phyloP scores from a whole-genome alignment of 1,140 invertebrate species.

The Drosophila miranda region DNA sequence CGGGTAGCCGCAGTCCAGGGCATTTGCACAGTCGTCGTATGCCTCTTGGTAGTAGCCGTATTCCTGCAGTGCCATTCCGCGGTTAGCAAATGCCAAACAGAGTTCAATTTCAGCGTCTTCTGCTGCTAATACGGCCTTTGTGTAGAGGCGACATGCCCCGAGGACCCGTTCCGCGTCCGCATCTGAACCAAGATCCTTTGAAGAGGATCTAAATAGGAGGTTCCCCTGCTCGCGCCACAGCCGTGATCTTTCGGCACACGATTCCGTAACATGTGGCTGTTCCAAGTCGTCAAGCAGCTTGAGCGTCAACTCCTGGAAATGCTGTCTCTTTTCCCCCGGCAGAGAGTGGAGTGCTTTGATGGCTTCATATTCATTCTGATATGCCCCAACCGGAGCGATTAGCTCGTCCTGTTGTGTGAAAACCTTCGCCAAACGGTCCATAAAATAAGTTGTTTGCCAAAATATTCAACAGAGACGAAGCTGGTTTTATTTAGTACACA shows the following conservation, averaged over 20 bases:
- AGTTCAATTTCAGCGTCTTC: constrained; percentile 36
- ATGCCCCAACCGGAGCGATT: constrained; percentile 29
- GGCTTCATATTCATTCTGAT: constrained; percentile 51
- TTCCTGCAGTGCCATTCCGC: constrained; percentile 70
- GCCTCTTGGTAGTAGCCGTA: constrained; percentile 67
- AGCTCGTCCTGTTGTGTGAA: constrained; percentile 40
- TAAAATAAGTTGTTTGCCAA: too few species aligned
- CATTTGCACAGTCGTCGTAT: constrained; percentile 69
- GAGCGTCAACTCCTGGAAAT: background rate
- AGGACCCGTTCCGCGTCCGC: constrained; percentile 33
- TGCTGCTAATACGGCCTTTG: constrained; percentile 58
- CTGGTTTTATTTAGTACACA: too few species aligned
- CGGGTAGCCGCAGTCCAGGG: constrained; percentile 47
- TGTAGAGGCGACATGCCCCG: constrained; percentile 51
- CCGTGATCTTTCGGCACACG: constrained; percentile 7
- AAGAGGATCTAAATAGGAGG: constrained; percentile 17
- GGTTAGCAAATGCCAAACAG: constrained; percentile 62
- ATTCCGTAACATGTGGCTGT: background rate
- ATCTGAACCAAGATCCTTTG: background rate
- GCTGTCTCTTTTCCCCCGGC: constrained; percentile 8
- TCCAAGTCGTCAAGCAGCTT: background rate
- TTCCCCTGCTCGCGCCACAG: constrained; percentile 57
- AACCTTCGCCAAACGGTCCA: constrained; percentile 25
- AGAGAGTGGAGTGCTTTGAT: constrained; percentile 38
- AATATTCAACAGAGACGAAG: too few species aligned